Conservation (phyloP, 2,888 invertebrate genomes). For the Antheraea yamamai region DNA sequence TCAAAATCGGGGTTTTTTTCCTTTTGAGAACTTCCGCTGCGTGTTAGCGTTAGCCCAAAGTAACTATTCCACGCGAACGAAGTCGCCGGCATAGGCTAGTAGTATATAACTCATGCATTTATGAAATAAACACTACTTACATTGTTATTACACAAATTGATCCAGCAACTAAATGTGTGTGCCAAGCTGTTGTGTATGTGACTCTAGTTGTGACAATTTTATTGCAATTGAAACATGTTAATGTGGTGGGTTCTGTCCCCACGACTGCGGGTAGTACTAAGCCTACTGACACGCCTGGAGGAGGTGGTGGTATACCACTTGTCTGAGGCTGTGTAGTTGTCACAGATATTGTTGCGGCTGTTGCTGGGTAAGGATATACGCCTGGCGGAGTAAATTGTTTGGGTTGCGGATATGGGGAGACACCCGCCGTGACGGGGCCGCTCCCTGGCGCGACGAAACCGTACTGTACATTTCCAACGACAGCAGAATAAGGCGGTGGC, state of each 20-base stretch:
- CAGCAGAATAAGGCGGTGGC: conserved; percentile 74
- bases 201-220: conserved; percentile 76
- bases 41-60: too few relatives aligned
- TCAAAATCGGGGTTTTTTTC: too few relatives aligned
- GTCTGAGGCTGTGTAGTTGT: conserved; percentile 56
- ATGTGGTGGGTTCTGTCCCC: conserved; percentile 72
- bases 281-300: conserved; percentile 59
- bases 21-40: too few relatives aligned
- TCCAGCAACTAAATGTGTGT: conserved; percentile 75
- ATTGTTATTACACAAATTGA: conserved; percentile 74
- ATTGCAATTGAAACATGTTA: conserved; percentile 72
- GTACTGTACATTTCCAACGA: conserved; percentile 70
- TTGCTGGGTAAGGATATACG: conserved; percentile 66
- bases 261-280: conserved; percentile 67
- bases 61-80: too few relatives aligned
- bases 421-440: conserved; percentile 30
- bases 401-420: conserved; percentile 48
- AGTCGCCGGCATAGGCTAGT: too few relatives aligned
- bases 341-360: conserved; percentile 41
- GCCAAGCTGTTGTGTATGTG: conserved; percentile 76
- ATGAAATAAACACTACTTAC: conserved; percentile 50
- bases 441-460: conserved; percentile 56
- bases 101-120: not conserved
- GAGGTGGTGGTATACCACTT: conserved; percentile 47
- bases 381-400: conserved; percentile 70